A percentile compares a stretch with the other conserved stretches of the same genome.
Evolutionary conservation across 2,113 vertebrate species (phyloP).

Genomic region (Siniperca knerii): DNA sequence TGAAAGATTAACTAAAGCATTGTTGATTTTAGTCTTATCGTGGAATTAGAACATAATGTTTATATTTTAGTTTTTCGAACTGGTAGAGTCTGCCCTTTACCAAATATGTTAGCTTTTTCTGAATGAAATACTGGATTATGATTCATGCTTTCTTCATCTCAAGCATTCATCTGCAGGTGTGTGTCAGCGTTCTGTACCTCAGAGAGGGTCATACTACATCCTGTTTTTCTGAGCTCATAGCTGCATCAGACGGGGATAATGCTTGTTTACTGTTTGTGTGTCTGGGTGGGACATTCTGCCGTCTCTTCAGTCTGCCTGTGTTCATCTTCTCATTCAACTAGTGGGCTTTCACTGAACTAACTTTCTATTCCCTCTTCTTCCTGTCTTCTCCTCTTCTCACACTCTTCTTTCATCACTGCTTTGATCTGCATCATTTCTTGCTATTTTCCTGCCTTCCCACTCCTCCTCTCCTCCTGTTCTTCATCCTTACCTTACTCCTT

Average conservation of each 20-base stretch:
- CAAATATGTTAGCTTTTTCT: background rate
- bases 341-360: conserved; percentile 14
- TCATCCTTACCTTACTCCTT: conserved; percentile 32
- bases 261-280: conserved; percentile 15
- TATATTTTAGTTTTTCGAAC: background rate
- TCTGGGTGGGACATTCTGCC: background rate
- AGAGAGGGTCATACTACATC: background rate
- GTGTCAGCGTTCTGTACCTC: conserved; percentile 6
- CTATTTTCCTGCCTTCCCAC: conserved; percentile 55
- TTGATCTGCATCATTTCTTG: background rate
- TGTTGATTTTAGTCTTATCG: background rate
- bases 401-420: background rate
- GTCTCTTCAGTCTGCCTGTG: background rate
- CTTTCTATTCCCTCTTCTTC: conserved; percentile 12
- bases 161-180: conserved; percentile 8
- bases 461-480: conserved; percentile 57
- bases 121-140: background rate
- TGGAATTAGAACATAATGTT: background rate
- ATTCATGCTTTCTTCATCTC: conserved; percentile 29
- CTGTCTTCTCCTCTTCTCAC: background rate
- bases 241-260: conserved; percentile 11
- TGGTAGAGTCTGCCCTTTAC: background rate
- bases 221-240: conserved; percentile 13
- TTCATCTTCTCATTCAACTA: conserved; percentile 15
- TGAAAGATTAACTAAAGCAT: background rate